Evolutionary conservation across 2,888 invertebrate species (phyloP).

Genomic region (Lobophora halterata): DNA sequence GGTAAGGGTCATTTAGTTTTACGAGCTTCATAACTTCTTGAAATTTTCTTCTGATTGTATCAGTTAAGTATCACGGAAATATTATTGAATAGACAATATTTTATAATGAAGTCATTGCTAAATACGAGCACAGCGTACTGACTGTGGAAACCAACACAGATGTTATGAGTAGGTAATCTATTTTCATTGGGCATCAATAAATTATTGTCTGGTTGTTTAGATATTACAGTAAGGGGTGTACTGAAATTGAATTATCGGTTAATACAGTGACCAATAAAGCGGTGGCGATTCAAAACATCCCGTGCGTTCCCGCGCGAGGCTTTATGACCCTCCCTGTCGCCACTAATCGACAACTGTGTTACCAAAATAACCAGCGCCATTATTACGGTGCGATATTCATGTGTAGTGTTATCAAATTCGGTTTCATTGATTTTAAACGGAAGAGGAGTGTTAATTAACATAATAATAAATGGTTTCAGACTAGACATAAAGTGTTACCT

Average conservation of each 20-base stretch:
- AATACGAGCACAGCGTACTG: slow-evolving; percentile 4
- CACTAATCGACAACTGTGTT: slow-evolving; percentile 74
- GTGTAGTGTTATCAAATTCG: slow-evolving; percentile 34
- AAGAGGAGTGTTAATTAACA: slow-evolving; percentile 2
- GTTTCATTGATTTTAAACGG: slow-evolving; percentile 20
- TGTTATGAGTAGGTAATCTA: slow-evolving; percentile 10
- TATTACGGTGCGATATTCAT: slow-evolving; percentile 36
- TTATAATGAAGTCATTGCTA: slow-evolving; percentile 4
- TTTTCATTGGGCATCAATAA: slow-evolving; percentile 30
- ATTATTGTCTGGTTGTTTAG: slow-evolving; percentile 51
- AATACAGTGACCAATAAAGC: slow-evolving; percentile 72
- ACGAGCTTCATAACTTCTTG: slow-evolving; percentile 28
- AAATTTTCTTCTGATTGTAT: slow-evolving; percentile 24
- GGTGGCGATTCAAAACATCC: slow-evolving; percentile 78
- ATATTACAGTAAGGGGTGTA: slow-evolving; percentile 36
- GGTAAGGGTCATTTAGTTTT: slow-evolving; percentile 32
- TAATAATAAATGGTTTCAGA: slow-evolving; percentile 5
- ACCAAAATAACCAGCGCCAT: slow-evolving; percentile 70
- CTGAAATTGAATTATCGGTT: slow-evolving; percentile 71
- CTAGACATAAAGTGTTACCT: not conserved
- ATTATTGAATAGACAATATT: slow-evolving; percentile 1
- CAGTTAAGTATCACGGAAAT: slow-evolving; percentile 8
- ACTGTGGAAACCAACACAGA: not conserved
- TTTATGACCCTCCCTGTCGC: slow-evolving; percentile 69
- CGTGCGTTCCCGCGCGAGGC: slow-evolving; percentile 61